Evolutionary conservation across 2,797 vertebrate genomes (phyloP).

Genomic region (Argentina silus): DNA sequence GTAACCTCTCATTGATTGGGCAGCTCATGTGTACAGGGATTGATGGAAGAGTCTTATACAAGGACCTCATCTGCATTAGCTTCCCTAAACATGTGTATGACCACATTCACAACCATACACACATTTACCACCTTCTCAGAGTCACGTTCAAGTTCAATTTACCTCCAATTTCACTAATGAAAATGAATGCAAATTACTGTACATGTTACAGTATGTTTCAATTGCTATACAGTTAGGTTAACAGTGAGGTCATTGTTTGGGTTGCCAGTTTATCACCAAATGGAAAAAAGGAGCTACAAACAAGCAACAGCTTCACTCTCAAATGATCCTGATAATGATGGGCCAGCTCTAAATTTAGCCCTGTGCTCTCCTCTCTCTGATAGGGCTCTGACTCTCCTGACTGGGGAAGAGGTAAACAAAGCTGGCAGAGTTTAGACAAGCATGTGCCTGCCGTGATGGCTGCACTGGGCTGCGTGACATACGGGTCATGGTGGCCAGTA

Average conservation of each 20-base stretch:
- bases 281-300: slow-evolving; percentile 42
- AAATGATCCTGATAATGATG: slow-evolving; percentile 72
- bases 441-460: slow-evolving; percentile 40
- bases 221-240: background rate
- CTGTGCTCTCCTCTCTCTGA: slow-evolving; percentile 36
- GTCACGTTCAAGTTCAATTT: too few relatives aligned
- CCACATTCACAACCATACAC: background rate
- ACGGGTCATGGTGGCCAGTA: slow-evolving; percentile 13
- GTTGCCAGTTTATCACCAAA: slow-evolving; percentile 49
- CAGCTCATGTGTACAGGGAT: background rate
- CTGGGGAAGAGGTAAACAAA: slow-evolving; percentile 60
- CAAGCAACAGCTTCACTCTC: slow-evolving; percentile 53
- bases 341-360: slow-evolving; percentile 62
- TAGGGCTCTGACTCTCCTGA: slow-evolving; percentile 46
- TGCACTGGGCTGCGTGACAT: slow-evolving; percentile 43
- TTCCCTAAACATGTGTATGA: background rate
- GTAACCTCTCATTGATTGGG: background rate
- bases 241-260: slow-evolving; percentile 35
- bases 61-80: background rate
- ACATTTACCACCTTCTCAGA: background rate
- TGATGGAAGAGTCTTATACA: background rate
- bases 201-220: background rate
- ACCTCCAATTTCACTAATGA: too few relatives aligned
- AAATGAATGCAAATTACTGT: too few relatives aligned
- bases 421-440: slow-evolving; percentile 63